Percentiles rank a stretch among this genome's conserved stretches.
phyloP scores from a whole-genome alignment of 2,888 invertebrate species.

The Eretmocerus hayati region DNA sequence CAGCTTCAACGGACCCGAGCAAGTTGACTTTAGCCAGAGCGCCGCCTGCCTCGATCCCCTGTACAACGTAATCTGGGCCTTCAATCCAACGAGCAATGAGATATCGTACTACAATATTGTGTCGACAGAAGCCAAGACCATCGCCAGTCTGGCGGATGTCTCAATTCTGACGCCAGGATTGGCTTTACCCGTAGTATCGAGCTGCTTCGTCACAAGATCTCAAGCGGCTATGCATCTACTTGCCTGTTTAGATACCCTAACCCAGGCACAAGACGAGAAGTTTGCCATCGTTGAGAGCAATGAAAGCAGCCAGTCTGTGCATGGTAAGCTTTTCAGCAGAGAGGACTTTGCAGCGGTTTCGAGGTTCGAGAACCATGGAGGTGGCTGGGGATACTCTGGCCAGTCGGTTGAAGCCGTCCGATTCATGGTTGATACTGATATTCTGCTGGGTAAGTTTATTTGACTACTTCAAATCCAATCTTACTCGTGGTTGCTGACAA shows the following conservation, averaged over 20 bases:
- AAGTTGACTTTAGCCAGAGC: constrained; percentile 75
- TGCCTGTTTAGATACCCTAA: constrained; percentile 83
- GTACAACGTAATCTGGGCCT: constrained; percentile 93
- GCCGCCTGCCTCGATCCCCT: constrained; percentile 82
- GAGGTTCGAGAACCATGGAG: constrained; percentile 91
- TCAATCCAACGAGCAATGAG: constrained; percentile 59
- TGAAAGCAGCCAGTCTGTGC: constrained; percentile 48
- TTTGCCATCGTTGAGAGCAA: constrained; percentile 50
- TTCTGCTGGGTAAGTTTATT: constrained; percentile 52
- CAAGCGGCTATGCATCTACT: constrained; percentile 87
- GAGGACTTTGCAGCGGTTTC: constrained; percentile 79
- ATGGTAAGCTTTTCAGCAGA: constrained; percentile 61
- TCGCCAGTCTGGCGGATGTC: constrained; percentile 43
- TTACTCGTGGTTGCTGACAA: background rate
- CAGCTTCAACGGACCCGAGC: constrained; percentile 74
- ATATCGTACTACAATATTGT: constrained; percentile 78
- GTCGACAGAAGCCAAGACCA: constrained; percentile 61
- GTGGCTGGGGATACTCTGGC: constrained; percentile 97
- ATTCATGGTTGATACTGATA: constrained; percentile 89
- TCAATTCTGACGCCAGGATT: constrained; percentile 75
- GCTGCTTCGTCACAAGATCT: constrained; percentile 68
- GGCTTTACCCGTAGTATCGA: constrained; percentile 66
- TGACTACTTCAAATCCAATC: background rate
- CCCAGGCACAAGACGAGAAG: constrained; percentile 67
- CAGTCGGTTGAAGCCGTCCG: constrained; percentile 94